Evolutionary conservation across 2,113 vertebrate species (phyloP).

Genomic region (Ctenomys sociabilis): DNA sequence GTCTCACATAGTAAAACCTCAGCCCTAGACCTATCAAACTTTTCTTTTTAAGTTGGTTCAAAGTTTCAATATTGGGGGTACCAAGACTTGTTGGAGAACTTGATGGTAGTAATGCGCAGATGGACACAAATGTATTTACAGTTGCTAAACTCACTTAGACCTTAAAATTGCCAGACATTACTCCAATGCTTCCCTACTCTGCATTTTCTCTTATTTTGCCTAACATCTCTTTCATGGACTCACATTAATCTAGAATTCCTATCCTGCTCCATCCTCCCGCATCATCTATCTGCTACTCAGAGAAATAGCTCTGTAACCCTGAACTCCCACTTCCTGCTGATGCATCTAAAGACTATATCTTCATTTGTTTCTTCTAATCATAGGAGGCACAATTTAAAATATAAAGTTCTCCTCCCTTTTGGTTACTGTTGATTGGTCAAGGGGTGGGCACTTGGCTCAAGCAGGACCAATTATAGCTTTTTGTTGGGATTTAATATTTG

Average conservation of each 20-base stretch:
- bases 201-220: not conserved
- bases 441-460: not conserved
- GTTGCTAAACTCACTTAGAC: not conserved
- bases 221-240: not conserved
- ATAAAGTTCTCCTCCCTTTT: not conserved
- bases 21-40: not conserved
- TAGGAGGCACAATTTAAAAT: slow-evolving; percentile 8
- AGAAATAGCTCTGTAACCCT: not conserved
- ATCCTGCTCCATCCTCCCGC: not conserved
- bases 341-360: not conserved
- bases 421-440: not conserved
- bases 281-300: not conserved
- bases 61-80: not conserved
- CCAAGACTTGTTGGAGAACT: slow-evolving; percentile 17
- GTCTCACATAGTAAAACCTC: not conserved
- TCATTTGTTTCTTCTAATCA: not conserved
- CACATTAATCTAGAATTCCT: not conserved
- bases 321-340: not conserved
- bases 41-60: not conserved
- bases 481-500: slow-evolving; percentile 38
- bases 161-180: not conserved
- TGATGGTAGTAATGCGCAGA: not conserved
- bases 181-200: not conserved
- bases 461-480: not conserved
- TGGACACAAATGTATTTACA: not conserved